Percentiles rank a stretch among this genome's conserved stretches.
These are phyloP conservation scores for Rafetus swinhoei DNA, from an alignment of 2,113 vertebrate species.

Conservation along the genomic window DNA sequence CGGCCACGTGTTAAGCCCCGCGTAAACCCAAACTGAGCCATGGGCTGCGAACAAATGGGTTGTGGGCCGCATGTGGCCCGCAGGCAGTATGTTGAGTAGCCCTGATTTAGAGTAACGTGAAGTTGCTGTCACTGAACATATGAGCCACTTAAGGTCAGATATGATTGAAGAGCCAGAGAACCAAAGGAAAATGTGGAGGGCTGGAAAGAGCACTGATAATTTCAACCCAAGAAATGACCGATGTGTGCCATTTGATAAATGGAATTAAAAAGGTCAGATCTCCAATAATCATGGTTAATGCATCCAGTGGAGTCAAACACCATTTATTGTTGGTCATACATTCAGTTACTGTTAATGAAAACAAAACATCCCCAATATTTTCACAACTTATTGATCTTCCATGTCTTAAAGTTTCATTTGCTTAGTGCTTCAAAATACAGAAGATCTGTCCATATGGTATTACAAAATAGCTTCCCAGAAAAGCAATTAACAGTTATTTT, in stretches of 20 bases:
- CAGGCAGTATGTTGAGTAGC: no score
- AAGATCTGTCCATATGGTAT: constrained; percentile 64
- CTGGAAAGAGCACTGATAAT: constrained; percentile 61
- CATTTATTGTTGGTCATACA: constrained; percentile 46
- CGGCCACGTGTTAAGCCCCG: no score
- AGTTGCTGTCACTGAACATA: background rate
- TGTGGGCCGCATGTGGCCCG: no score
- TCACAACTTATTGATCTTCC: constrained; percentile 31
- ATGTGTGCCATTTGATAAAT: background rate
- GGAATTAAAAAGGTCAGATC: constrained; percentile 60
- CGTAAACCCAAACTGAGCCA: no score
- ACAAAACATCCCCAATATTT: constrained; percentile 55
- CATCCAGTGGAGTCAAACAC: constrained; percentile 29
- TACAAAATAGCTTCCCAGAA: constrained; percentile 78
- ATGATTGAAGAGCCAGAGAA: constrained; percentile 28
- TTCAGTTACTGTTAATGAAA: constrained; percentile 51
- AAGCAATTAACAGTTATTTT: constrained; percentile 74
- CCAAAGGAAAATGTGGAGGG: constrained; percentile 30
- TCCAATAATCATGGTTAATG: constrained; percentile 37
- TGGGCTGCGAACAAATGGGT: no score
- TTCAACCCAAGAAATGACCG: constrained; percentile 66
- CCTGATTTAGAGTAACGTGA: background rate
- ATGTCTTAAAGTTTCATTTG: constrained; percentile 52
- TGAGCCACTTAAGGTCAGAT: background rate
- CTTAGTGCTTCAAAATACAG: constrained; percentile 33